Evolutionary conservation across 2,797 vertebrate species (phyloP), one percentile per base, ranked within the genome.

Genomic region (Diglossa cyanea): DNA sequence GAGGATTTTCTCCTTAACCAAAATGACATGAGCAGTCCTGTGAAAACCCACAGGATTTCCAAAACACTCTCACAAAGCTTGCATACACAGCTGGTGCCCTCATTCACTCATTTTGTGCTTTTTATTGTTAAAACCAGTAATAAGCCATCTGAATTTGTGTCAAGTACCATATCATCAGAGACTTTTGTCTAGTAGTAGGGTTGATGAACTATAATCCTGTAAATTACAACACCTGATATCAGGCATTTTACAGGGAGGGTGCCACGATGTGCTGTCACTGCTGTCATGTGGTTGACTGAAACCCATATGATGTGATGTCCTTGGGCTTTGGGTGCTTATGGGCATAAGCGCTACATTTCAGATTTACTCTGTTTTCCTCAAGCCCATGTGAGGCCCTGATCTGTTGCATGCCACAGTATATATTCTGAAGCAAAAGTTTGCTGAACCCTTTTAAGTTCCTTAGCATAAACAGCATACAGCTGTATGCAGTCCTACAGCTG

Each of bases 51-150:
- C n/a, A 67, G 37, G 25, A 48, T 78, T 92, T 83, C 78, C 30
- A 88, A 81, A 81, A 40, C 24, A 25, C 11, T 90, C 4, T 35
- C 16, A 54, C 9, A 45, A 65, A 65, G 50, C 58, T 74, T 44
- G 24, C 31, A 37, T 24, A 30, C 18, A 48, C 42, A 94, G 57
- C 65, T 91, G 39, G 50, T 54, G 37, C 44, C 44, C 66, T 88
- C 23, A 24, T 42, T 88, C 45, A 47, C 16, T 88, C 17, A 33
- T 40, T 82, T n/a, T 57, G 6, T 65, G 39, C 21, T 19, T 91
- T 94, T 74, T 28, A 17, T 57, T 70, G 39, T 78, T 81, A 55
- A 90, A 94, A 37, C 5, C 23, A 66, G 39, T 66, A 57, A 47
- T 17, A 90, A 91, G 21, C 39, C 40, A 44, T 58, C 13, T 72